Base-by-base conservation (phyloP, 1,140 invertebrate species). In the Dendrolimus punctatus region DNA sequence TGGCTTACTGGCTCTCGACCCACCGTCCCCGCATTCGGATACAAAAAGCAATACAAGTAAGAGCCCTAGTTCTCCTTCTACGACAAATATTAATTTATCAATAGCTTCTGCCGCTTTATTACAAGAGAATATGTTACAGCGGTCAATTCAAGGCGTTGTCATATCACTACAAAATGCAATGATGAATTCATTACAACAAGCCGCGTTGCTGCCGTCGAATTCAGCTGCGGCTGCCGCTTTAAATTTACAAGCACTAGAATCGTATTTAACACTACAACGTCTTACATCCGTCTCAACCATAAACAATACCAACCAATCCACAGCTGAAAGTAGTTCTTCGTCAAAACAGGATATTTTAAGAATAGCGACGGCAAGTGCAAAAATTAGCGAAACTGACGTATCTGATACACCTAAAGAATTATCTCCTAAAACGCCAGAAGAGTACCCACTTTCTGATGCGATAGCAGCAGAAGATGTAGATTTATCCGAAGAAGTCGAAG, bases 201-300 rank as follows among this genome's bases (percentile, higher is more conserved):
- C 93, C 0, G 93, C 93, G 0, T 77, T 95, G 5, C 73, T 95
- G 52, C 93, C 94, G 0, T 91, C 92, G 0, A 93, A 93, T 59
- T 94, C 93, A 2, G 92, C 93, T 2, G 93, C 93, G 2, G 93
- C 93, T 2, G 92, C 93, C 5, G 94, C 94, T 0, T 82, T 95
- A 5, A 95, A 95, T 79, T 87, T 95, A 5, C 94, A 95, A 83
- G 94, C 94, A 4, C 76, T 95, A 40, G 93, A 95, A 84, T 95
- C 93, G 38, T 95, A 95, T 83, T 87, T 95, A 71, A 93, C 94
- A 8, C 83, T 95, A 40, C 94, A 95, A 80, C 89, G 93, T 55
- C 85, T 95, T 36, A 90, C 90, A 2, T 85, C 83, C 40, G 87
- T 87, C 5, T 87, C 84, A 49, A 78, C 88, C 39, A 88, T 88